These are phyloP conservation scores for Chymomyza costata DNA, from an alignment of 1,140 invertebrate genomes.

Conservation along the genomic window DNA sequence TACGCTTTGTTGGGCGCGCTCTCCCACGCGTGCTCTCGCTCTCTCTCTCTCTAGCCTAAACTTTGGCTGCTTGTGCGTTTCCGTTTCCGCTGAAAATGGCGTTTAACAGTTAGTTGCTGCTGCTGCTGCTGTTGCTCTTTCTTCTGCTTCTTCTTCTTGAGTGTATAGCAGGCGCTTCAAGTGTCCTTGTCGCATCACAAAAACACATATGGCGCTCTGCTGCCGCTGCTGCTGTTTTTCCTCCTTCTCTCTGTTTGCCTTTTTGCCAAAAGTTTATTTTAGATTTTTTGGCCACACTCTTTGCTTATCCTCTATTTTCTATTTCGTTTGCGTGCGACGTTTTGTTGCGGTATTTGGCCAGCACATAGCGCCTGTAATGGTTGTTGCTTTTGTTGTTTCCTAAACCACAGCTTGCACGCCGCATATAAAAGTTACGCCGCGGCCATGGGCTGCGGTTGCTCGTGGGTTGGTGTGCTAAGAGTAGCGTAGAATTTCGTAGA, in stretches of 20 bases:
- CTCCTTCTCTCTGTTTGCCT: too few species aligned
- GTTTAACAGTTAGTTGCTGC: too few species aligned
- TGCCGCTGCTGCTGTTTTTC: conserved; percentile 29
- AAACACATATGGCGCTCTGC: conserved; percentile 55
- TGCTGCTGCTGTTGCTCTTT: conserved; percentile 4
- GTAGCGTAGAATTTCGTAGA: too few species aligned
- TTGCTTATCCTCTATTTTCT: conserved; percentile 25
- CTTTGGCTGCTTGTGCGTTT: conserved; percentile 3
- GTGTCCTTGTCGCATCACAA: conserved; percentile 66
- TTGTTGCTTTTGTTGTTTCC: conserved; percentile 5
- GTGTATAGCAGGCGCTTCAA: conserved; percentile 59
- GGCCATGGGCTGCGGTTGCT: conserved; percentile 17
- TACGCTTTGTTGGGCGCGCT: background rate
- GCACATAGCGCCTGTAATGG: conserved; percentile 40
- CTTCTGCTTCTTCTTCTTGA: conserved; percentile 39
- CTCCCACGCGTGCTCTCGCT: background rate
- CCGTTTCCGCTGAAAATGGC: too few species aligned
- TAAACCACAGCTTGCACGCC: conserved; percentile 19
- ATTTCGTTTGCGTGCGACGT: conserved; percentile 13
- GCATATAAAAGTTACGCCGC: conserved; percentile 32
- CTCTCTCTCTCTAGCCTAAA: conserved; percentile 7
- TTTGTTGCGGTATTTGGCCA: conserved; percentile 41
- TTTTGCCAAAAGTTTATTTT: conserved; percentile 4
- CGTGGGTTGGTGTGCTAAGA: background rate
- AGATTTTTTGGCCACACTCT: conserved; percentile 28